Evolutionary conservation across 1,140 invertebrate species (phyloP), one percentile per base, ranked within the genome.

Genomic region (Habropoda laboriosa): DNA sequence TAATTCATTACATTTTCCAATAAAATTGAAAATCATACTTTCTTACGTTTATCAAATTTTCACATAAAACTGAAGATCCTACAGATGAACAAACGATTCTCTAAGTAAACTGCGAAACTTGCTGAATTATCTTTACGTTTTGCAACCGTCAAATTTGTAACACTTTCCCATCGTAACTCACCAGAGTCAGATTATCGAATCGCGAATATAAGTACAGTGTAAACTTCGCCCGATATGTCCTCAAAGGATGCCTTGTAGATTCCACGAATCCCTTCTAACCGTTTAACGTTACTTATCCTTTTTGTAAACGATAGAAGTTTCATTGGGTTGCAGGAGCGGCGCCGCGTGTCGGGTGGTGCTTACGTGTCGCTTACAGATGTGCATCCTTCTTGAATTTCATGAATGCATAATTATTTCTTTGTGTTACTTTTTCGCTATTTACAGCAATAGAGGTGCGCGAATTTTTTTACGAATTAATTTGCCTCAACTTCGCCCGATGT

Each of bases 361-460:
- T 78, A 71, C 67, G 66, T 78, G 40, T 71, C 51, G 75, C 64
- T 58, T 78, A 78, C 75, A 78, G 71, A 78, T 78, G 75, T 71
- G 66, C 55, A 49, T 78, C 75, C 64, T 40, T 60, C 75, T 78
- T 71, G 67, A 78, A 78, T 78, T 70, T 78, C 75, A 78, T 71
- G 75, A 78, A 78, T 71, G 53, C 63, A 68, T 76, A 60, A 71
- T 71, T 78, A 78, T 78, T 78, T 70, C 73, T 76, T 55, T 76
- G 63, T 67, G 30, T 35, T 27, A 42, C 60, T 30, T 13, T 21
- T 27, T 74, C 35, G 60, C n/a, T 66, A 21, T n/a, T 24, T 32
- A 38, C 40, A 3, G 40, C 30, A 16, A 64, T 16, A 13, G 27
- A 40, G 45, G 24, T 24, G 21, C 12, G 58, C 35, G 30, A 27